Percentiles rank a stretch among this genome's conserved stretches.
These are phyloP conservation scores for Piaya cayana DNA, from an alignment of 2,113 vertebrate genomes.

Conservation along the genomic window DNA sequence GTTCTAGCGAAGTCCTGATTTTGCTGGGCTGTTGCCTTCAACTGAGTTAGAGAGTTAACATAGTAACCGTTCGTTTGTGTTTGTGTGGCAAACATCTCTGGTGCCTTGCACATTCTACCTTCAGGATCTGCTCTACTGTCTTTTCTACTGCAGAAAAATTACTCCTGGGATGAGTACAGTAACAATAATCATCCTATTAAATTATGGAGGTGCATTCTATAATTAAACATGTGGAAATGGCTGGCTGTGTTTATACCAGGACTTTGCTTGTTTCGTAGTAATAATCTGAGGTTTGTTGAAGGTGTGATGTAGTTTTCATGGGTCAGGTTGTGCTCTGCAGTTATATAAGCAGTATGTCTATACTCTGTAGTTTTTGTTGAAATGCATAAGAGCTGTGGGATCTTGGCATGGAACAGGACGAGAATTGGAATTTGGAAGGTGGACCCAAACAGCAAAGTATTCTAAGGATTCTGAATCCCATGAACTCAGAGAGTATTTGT, in stretches of 20 bases:
- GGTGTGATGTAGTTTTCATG: neutral
- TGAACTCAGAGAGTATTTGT: neutral
- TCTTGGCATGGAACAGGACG: neutral
- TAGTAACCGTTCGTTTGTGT: fast-evolving
- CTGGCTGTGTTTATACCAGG: neutral
- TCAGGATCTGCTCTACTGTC: neutral
- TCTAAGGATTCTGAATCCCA: neutral
- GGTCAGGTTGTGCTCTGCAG: neutral
- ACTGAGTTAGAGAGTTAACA: neutral
- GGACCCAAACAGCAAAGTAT: neutral
- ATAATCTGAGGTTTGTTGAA: neutral
- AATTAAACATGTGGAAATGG: neutral
- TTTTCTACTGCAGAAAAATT: neutral
- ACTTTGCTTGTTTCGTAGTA: neutral
- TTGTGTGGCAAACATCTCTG: neutral
- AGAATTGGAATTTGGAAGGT: neutral
- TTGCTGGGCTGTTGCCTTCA: neutral
- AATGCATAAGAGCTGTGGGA: neutral
- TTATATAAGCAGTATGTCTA: neutral
- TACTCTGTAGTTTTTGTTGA: neutral
- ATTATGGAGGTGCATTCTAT: neutral
- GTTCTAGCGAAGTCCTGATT: neutral
- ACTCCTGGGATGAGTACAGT: neutral
- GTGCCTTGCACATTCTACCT: neutral
- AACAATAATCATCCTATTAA: constrained; percentile 31